phyloP scores from a whole-genome alignment of 2,113 vertebrate genomes.

The Catagonus wagneri region DNA sequence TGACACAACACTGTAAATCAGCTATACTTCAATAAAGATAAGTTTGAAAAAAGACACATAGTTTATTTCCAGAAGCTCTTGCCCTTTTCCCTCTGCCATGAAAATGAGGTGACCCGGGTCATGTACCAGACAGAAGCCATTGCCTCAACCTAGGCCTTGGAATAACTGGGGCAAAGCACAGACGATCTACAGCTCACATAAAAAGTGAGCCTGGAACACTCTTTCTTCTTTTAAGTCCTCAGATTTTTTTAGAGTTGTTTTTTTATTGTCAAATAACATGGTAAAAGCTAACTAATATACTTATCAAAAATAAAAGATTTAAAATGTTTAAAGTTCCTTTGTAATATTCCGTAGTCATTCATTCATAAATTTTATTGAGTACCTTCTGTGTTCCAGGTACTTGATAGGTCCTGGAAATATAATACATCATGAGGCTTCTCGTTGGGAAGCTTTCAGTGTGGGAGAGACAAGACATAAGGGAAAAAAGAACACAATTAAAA shows the following conservation, averaged over 20 bases:
- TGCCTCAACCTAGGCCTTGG: not conserved
- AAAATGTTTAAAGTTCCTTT: slow-evolving; percentile 22
- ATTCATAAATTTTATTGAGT: not conserved
- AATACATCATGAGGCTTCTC: not conserved
- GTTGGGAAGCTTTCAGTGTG: not conserved
- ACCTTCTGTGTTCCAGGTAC: not conserved
- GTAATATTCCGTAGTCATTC: not conserved
- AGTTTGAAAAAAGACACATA: not conserved
- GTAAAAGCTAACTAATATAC: not conserved
- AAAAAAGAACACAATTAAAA: not conserved
- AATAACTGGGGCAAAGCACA: not conserved
- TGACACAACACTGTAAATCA: not conserved
- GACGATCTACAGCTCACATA: not conserved
- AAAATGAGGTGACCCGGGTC: not conserved
- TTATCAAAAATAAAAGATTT: slow-evolving; percentile 10
- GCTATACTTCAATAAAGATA: not conserved
- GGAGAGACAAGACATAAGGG: not conserved
- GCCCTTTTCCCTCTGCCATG: not conserved
- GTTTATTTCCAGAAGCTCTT: not conserved
- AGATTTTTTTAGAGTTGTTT: slow-evolving; percentile 22
- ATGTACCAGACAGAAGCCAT: not conserved
- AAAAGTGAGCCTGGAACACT: slow-evolving; percentile 37
- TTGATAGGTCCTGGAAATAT: not conserved
- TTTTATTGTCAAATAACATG: slow-evolving; percentile 14
- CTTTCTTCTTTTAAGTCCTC: not conserved